Percentiles rank a stretch among this genome's conserved stretches.
Evolutionary conservation across 2,888 invertebrate species (phyloP).

Genomic region (Pristionchus entomophagus): DNA sequence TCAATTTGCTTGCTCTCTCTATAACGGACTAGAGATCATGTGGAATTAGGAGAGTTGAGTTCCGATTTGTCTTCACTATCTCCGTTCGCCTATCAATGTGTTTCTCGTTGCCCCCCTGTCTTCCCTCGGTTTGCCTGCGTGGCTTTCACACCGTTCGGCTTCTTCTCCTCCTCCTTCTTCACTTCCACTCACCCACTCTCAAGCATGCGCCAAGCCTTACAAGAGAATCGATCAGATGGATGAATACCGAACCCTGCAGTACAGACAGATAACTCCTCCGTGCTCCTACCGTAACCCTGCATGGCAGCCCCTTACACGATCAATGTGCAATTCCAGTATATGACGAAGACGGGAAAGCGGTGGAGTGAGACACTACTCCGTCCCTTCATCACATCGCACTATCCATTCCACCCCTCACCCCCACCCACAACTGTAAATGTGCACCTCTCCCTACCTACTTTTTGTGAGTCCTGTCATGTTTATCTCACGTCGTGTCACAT

Average conservation of each 20-base stretch:
- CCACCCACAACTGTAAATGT: background rate
- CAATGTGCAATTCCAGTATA: conserved; percentile 44
- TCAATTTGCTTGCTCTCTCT: too few species aligned
- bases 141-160: background rate
- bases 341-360: conserved; percentile 46
- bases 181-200: background rate
- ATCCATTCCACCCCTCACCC: conserved; percentile 25
- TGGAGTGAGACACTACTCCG: background rate
- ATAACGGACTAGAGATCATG: too few species aligned
- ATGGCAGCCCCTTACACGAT: too few species aligned
- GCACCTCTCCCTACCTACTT: background rate
- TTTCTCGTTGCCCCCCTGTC: background rate
- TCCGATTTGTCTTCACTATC: background rate
- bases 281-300: conserved; percentile 15
- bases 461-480: background rate
- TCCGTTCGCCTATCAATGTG: background rate
- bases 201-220: background rate
- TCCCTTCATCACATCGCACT: background rate
- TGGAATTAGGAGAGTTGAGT: too few species aligned
- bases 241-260: background rate
- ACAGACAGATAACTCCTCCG: background rate
- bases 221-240: background rate
- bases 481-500: too few species aligned
- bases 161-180: background rate
- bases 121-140: background rate